phyloP scores from a whole-genome alignment of 2,797 vertebrate genomes.

The Psittacula echo region DNA sequence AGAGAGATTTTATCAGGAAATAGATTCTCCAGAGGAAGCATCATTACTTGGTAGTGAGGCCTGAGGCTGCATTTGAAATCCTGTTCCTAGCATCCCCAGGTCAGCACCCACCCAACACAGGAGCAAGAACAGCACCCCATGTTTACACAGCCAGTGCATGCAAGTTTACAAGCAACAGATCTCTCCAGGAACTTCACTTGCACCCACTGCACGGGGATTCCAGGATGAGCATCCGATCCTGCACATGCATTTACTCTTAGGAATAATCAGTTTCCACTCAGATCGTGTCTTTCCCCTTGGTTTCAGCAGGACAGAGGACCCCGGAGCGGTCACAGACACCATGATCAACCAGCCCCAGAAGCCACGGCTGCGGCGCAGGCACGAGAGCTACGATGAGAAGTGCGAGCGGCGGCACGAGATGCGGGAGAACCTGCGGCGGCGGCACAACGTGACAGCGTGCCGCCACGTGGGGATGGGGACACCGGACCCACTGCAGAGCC shows the following conservation, averaged over 20 bases:
- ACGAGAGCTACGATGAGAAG: slow-evolving; percentile 78
- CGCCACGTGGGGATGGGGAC: neutral
- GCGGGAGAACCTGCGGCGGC: slow-evolving; percentile 53
- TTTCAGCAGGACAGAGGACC: neutral
- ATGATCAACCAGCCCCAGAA: slow-evolving; percentile 61
- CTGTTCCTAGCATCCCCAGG: neutral
- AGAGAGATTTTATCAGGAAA: neutral
- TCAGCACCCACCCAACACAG: neutral
- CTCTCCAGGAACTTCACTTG: neutral
- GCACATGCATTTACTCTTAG: fast-evolving
- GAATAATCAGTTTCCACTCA: fast-evolving
- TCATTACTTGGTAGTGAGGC: neutral
- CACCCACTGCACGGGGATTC: neutral
- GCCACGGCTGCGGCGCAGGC: neutral
- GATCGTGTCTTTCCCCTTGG: fast-evolving
- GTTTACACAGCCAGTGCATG: too few species aligned
- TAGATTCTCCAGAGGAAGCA: neutral
- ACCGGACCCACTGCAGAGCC: neutral
- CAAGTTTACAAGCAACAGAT: fast-evolving
- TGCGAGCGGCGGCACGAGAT: slow-evolving; percentile 74
- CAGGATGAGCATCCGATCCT: fast-evolving
- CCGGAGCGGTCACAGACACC: fast-evolving
- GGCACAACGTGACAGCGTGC: slow-evolving; percentile 59
- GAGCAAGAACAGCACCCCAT: fast-evolving
- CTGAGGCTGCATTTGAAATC: neutral